Conservation (phyloP, 1,140 invertebrate species). For the Vanessa tameamea region DNA sequence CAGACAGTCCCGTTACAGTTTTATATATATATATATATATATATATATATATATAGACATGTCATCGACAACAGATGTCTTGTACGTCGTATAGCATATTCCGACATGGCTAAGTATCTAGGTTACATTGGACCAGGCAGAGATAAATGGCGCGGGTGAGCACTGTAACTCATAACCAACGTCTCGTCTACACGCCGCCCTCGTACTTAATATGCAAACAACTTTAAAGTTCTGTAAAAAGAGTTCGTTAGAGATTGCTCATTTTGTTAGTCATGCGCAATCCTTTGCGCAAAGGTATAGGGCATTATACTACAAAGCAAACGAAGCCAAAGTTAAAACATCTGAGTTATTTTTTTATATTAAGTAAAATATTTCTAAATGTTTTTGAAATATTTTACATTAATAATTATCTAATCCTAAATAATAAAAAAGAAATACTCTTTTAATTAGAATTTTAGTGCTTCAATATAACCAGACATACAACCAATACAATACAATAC, state of each 20-base stretch:
- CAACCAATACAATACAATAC: too few relatives aligned
- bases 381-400: too few relatives aligned
- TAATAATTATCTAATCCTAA: too few relatives aligned
- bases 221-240: slow-evolving; percentile 17
- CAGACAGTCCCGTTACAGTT: neutral
- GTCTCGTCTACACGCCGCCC: slow-evolving; percentile 51
- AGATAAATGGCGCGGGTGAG: slow-evolving; percentile 52
- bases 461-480: too few relatives aligned
- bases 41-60: neutral
- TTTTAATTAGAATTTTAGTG: too few relatives aligned
- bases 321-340: neutral
- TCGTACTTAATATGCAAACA: slow-evolving; percentile 47
- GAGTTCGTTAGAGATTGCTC: slow-evolving; percentile 7
- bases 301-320: too few relatives aligned
- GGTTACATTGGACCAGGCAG: slow-evolving; percentile 49
- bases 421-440: too few relatives aligned
- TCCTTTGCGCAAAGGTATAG: too few relatives aligned
- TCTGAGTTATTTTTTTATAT: too few relatives aligned
- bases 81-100: slow-evolving; percentile 12
- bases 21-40: neutral
- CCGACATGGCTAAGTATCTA: slow-evolving; percentile 40
- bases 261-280: neutral
- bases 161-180: slow-evolving; percentile 53
- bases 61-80: slow-evolving; percentile 30
- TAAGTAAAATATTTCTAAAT: too few relatives aligned